Conservation (phyloP, 2,113 vertebrate species). For the Chionodraco myersi region DNA sequence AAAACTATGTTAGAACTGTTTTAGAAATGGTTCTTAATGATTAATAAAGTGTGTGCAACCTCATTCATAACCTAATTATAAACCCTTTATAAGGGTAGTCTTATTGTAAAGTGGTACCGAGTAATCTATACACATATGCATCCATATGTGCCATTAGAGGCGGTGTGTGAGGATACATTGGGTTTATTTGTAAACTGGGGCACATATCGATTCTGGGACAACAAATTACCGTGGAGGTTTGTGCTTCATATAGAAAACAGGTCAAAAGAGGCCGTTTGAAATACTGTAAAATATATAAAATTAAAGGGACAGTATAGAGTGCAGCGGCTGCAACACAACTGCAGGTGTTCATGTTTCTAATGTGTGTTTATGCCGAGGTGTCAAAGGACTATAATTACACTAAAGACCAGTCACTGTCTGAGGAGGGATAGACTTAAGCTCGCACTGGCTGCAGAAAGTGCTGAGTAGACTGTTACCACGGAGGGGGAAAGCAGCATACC, state of each 20-base stretch:
- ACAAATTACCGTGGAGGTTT: conserved; percentile 28
- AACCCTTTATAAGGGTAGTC: too few relatives aligned
- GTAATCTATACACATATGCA: neutral
- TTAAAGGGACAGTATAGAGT: conserved; percentile 9
- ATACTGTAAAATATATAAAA: neutral
- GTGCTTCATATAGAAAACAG: conserved; percentile 44
- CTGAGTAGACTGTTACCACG: conserved; percentile 49
- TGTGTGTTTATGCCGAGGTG: conserved; percentile 32
- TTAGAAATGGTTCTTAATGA: too few relatives aligned
- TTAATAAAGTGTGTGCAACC: too few relatives aligned
- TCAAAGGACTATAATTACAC: conserved; percentile 48
- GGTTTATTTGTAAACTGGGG: conserved; percentile 47
- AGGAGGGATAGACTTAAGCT: conserved; percentile 21
- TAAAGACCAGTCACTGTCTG: conserved; percentile 36
- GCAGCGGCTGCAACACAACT: conserved; percentile 6
- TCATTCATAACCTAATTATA: too few relatives aligned
- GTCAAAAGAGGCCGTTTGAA: conserved; percentile 3
- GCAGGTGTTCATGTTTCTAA: conserved; percentile 22
- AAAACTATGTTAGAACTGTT: too few relatives aligned
- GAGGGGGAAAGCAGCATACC: neutral
- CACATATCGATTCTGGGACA: conserved; percentile 61
- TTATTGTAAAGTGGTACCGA: too few relatives aligned
- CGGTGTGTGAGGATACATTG: conserved; percentile 39
- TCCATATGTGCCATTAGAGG: neutral
- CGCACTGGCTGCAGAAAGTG: conserved; percentile 26